Evolutionary conservation across 2,113 vertebrate genomes (phyloP).

Genomic region (Trogon surrucura): DNA sequence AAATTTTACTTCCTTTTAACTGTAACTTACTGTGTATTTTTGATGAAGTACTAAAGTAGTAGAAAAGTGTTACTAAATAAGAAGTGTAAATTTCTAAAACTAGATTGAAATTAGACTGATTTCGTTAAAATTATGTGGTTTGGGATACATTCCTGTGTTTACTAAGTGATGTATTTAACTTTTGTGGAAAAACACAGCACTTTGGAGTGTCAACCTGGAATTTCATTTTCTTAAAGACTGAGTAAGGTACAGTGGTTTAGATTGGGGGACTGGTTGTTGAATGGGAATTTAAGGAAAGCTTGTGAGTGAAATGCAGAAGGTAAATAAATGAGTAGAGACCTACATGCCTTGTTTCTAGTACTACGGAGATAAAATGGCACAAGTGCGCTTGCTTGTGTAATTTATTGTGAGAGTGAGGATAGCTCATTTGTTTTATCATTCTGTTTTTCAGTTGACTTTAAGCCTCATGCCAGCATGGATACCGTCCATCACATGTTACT

Average conservation of each 20-base stretch:
- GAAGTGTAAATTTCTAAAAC: not conserved
- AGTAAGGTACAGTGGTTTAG: not conserved
- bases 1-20: not conserved
- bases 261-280: not conserved
- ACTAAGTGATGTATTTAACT: not conserved
- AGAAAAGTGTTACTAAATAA: not conserved
- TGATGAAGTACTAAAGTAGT: not conserved
- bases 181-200: not conserved
- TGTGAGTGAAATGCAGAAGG: not conserved
- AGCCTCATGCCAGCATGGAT: constrained; percentile 93
- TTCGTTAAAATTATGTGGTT: not conserved
- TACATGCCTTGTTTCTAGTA: not conserved
- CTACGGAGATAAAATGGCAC: not conserved
- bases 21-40: not conserved
- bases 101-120: not conserved
- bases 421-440: not conserved
- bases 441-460: constrained; percentile 90
- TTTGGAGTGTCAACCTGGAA: not conserved
- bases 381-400: not conserved
- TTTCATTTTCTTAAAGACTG: not conserved
- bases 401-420: not conserved
- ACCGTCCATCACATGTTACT: constrained; percentile 97
- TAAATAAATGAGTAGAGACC: not conserved
- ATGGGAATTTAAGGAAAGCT: not conserved
- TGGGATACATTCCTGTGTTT: not conserved